Evolutionary conservation across 2,113 vertebrate species (phyloP), one percentile per base, ranked within the genome.

Genomic region (Sorex fumeus): DNA sequence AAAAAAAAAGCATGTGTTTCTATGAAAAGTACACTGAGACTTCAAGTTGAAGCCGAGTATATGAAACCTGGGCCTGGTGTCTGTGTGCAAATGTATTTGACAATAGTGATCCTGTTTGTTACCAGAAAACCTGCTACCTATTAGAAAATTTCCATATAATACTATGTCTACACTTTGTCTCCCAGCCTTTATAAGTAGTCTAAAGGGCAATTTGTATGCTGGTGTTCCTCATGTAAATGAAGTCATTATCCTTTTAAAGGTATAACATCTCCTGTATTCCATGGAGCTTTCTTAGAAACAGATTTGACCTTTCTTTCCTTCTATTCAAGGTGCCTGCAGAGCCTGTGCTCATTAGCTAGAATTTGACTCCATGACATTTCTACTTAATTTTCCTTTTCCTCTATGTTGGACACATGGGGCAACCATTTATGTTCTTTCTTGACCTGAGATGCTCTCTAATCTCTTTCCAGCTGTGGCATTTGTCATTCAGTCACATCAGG

Each of bases 401-500:
- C 93, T 80, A 64, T 82, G 86, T 94, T 93, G 88, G 95, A 96
- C 96, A 94, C 96, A 96, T 96, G 96, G 94, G 96, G 94, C 87
- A 93, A 84, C 91, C 93, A 96, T 97, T 96, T 96, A 91, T 88
- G 80, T 93, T 95, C 95, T 93, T 95, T 96, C 87, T 93, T 96
- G 96, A 96, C 94, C 96, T 79, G 81, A 94, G 93, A 92, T 96
- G 91, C 93, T 97, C 94, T 96, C 66, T 93, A 96, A 96, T 97
- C 94, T 96, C 94, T 90, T 95, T 96, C 96, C 96, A 96, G 96
- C 96, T 96, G 96, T 90, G 96, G 92, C 95, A 97, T 96, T 96
- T 96, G 96, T 95, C 96, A 90, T 96, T 97, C 96, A 95, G 93
- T 92, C 95, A 87, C 93, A 93, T 96, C 95, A 94, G 95, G 91